Percentiles rank a stretch among this genome's conserved stretches.
phyloP scores from a whole-genome alignment of 2,888 invertebrate species.

The Trissoscelio sp. region DNA sequence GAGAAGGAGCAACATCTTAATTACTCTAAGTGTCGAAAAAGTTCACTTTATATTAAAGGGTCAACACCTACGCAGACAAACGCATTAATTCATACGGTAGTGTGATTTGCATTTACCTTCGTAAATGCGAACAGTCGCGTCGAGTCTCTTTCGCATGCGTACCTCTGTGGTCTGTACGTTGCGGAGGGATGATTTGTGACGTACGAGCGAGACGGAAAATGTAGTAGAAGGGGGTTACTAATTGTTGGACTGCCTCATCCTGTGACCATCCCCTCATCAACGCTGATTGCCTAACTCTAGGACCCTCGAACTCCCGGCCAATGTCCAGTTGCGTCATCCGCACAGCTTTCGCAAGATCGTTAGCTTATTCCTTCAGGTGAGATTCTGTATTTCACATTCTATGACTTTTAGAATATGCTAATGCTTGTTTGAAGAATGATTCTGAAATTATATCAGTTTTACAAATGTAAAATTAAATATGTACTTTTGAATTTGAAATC shows the following conservation, averaged over 20 bases:
- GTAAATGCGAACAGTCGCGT: constrained; percentile 71
- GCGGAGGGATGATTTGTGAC: constrained; percentile 68
- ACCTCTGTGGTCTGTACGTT: constrained; percentile 73
- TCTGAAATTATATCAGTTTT: too few relatives aligned
- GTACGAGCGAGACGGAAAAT: constrained; percentile 50
- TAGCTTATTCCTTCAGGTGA: constrained; percentile 32
- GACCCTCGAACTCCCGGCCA: constrained; percentile 77
- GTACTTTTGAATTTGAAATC: too few relatives aligned
- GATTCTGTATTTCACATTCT: background rate
- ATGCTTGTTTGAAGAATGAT: too few relatives aligned
- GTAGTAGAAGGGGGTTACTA: constrained; percentile 75
- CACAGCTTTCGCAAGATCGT: constrained; percentile 41
- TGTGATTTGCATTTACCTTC: constrained; percentile 64
- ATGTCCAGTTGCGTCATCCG: constrained; percentile 73
- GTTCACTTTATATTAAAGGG: constrained; percentile 19
- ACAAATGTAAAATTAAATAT: too few relatives aligned
- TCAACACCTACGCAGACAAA: constrained; percentile 42
- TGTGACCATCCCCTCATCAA: constrained; percentile 80
- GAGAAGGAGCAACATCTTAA: too few relatives aligned
- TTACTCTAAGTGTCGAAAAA: constrained; percentile 5
- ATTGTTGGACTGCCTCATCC: constrained; percentile 80
- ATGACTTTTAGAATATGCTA: background rate
- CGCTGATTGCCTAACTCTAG: constrained; percentile 83
- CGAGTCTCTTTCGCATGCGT: constrained; percentile 77
- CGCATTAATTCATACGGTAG: constrained; percentile 45